Conservation (phyloP, 2,888 invertebrate species). For the Ormyrus labotus region DNA sequence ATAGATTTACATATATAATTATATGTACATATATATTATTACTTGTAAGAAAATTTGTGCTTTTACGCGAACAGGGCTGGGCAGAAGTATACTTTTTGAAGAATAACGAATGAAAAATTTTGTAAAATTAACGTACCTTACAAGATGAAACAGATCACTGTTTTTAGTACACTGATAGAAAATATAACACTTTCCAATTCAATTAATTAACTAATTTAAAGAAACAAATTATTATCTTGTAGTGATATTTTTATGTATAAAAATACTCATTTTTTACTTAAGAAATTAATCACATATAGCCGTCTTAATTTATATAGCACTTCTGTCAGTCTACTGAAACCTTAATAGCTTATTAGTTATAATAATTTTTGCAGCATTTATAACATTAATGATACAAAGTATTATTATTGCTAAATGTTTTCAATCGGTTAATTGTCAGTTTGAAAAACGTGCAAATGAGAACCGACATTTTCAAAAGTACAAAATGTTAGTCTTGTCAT, state of each 20-base stretch:
- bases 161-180: constrained; percentile 32
- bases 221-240: background rate
- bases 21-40: background rate
- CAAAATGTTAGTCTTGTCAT: constrained; percentile 43
- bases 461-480: constrained; percentile 44
- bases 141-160: constrained; percentile 4
- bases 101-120: constrained; percentile 16
- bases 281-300: background rate
- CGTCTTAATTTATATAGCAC: background rate
- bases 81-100: constrained; percentile 39
- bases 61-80: constrained; percentile 43
- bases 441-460: constrained; percentile 40
- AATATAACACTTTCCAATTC: background rate
- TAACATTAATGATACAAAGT: constrained; percentile 45
- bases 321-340: constrained; percentile 26
- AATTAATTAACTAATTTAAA: background rate
- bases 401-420: constrained; percentile 32
- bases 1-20: background rate
- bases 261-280: too few species aligned
- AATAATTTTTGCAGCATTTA: background rate
- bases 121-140: background rate
- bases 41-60: constrained; percentile 20
- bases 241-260: too few species aligned
- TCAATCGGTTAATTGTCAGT: constrained; percentile 28
- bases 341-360: background rate